Evolutionary conservation across 92 coral and sea anemone genomes (phyloP).

Genomic region (Scolanthus callimorphus): DNA sequence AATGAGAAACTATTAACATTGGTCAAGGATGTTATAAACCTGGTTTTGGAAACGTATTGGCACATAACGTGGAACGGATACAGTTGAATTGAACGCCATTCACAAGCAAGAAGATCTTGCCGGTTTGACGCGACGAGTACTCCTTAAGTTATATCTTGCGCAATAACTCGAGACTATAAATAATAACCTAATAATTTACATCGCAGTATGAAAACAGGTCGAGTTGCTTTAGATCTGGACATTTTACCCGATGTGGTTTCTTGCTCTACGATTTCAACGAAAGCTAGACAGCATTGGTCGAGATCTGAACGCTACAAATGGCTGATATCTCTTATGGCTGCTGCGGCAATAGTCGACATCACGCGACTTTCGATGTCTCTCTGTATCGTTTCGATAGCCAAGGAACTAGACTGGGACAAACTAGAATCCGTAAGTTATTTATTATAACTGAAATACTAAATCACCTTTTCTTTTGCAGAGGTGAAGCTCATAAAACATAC

Average conservation of each 20-base stretch:
- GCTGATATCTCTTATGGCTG: constrained; percentile 43
- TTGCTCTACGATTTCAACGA: constrained; percentile 1
- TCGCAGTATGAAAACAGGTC: no score
- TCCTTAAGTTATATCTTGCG: constrained; percentile 1
- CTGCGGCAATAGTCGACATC: constrained; percentile 40
- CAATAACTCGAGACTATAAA: not conserved
- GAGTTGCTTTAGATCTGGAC: no score
- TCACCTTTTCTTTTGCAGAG: no score
- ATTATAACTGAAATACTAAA: no score
- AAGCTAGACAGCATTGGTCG: constrained; percentile 45
- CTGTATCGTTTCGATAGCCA: constrained; percentile 60
- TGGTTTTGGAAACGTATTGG: no score
- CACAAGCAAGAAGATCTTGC: no score
- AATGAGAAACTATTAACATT: no score
- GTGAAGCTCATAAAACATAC: no score
- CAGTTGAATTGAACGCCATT: no score
- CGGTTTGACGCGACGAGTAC: not conserved
- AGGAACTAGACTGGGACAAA: constrained; percentile 72
- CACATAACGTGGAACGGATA: no score
- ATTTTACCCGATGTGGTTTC: constrained; percentile 19
- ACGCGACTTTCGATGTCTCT: constrained; percentile 63
- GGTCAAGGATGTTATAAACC: no score
- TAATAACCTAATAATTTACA: no score
- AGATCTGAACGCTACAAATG: constrained; percentile 55
- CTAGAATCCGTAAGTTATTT: constrained; percentile 67